phyloP scores from a whole-genome alignment of 2,888 invertebrate genomes.

The Sinodicranocentrus sp. region DNA sequence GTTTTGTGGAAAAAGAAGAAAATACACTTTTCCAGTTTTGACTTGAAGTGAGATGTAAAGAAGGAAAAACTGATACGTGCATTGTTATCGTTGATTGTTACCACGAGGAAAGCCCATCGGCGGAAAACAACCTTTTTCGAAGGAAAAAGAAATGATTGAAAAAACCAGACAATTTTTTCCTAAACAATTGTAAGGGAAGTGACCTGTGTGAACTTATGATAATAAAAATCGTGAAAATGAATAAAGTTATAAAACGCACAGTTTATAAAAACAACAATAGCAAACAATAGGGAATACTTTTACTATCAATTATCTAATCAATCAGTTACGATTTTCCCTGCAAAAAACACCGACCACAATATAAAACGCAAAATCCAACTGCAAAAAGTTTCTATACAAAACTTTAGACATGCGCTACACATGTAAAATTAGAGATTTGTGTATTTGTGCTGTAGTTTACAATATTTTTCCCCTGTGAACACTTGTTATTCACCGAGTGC shows the following conservation, averaged over 20 bases:
- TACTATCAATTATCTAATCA: not conserved
- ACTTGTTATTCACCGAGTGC: conserved; percentile 22
- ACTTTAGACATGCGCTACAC: not conserved
- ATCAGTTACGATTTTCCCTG: not conserved
- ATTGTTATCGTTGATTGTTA: not conserved
- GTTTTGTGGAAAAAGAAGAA: not conserved
- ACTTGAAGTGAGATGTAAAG: too few species aligned
- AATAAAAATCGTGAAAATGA: too few species aligned
- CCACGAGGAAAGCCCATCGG: conserved; percentile 21
- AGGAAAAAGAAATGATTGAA: not conserved
- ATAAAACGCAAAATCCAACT: not conserved
- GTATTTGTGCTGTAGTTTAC: not conserved
- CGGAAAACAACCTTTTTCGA: not conserved
- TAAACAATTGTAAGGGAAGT: too few species aligned
- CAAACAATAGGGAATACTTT: not conserved
- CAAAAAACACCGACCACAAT: too few species aligned
- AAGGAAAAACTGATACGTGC: too few species aligned
- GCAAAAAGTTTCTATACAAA: not conserved
- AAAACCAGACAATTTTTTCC: too few species aligned
- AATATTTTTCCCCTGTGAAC: conserved; percentile 36
- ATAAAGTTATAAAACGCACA: too few species aligned
- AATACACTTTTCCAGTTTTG: too few species aligned
- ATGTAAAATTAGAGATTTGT: not conserved
- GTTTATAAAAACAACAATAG: not conserved
- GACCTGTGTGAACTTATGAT: conserved; percentile 21